A percentile compares a stretch with the other conserved stretches of the same genome.
Conservation (phyloP, 1,140 invertebrate genomes). For the Drosophila busckii region DNA sequence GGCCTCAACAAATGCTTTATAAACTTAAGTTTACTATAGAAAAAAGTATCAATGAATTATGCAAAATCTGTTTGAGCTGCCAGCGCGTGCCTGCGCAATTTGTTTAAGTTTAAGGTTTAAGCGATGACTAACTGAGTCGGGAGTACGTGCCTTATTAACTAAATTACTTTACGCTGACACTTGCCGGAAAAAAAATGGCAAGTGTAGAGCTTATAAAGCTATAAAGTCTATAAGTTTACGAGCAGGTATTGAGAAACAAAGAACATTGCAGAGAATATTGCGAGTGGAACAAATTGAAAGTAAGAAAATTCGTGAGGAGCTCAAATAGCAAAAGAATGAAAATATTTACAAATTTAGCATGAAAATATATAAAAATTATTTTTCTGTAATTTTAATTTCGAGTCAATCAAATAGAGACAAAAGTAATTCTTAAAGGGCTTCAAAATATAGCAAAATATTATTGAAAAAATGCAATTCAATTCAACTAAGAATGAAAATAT, state of each 20-base stretch:
- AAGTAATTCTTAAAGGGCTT: slow-evolving; percentile 13
- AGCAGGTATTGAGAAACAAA: no score
- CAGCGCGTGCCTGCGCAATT: slow-evolving; percentile 31
- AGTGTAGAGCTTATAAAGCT: no score
- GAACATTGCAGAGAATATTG: no score
- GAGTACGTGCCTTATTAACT: slow-evolving; percentile 16
- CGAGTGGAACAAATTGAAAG: no score
- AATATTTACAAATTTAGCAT: background rate
- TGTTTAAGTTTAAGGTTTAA: slow-evolving; percentile 5
- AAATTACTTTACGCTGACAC: background rate
- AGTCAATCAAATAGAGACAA: background rate
- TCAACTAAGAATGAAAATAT: no score
- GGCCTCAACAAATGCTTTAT: slow-evolving; percentile 25
- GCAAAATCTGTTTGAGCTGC: slow-evolving; percentile 1
- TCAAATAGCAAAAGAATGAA: no score
- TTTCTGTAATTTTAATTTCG: slow-evolving; percentile 1
- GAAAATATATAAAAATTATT: background rate
- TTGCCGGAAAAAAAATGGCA: no score
- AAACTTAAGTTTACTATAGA: no score
- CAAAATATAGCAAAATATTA: no score
- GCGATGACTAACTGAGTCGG: slow-evolving; percentile 22
- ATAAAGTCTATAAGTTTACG: no score
- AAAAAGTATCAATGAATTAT: slow-evolving; percentile 22
- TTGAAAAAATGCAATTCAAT: no score
- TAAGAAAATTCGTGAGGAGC: no score